Evolutionary conservation across 2,888 invertebrate genomes (phyloP), one percentile per base, ranked within the genome.

Genomic region (Apamea anceps): DNA sequence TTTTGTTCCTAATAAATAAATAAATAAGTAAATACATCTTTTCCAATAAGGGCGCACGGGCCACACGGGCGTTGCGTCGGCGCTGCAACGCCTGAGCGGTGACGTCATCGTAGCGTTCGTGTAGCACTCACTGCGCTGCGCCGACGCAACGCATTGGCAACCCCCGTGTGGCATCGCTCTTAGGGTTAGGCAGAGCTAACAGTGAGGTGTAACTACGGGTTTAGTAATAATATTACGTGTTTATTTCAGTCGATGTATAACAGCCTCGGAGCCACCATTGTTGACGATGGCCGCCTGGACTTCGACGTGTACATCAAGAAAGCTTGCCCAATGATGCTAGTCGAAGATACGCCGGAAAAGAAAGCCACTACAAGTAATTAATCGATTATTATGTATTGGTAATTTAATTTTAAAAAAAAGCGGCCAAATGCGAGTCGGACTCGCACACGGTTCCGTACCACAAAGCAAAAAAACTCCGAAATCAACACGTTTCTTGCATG

Each of bases 271-370:
- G 99, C 99, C 0, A 95, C 98, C 2, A 96, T 99, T 10, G 93
- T 98, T 0, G 98, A 98, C 81, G 97, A 98, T 68, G 98, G 98
- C 13, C 97, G 98, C 12, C 91, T 95, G 3, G 97, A 98, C 81
- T 99, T 99, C 92, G 99, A 99, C 94, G 97, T 97, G 32, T 99
- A 98, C 92, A 96, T 99, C 87, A 99, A 99, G 94, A 97, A 97
- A 88, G 96, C 97, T n/a, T 97, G 97, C 87, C 98, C 98, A 13
- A 97, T 99, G 94, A 97, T 98, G 94, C 95, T 97, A 75, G 97
- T 98, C 0, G 97, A 98, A 77, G 99, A 99, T 88, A 97, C 95
- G 0, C 90, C 86, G 0, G 97, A 98, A 25, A 97, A 97, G 86
- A 98, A 97, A 81, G 98, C 98, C 4, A 97, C 97, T n/a, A 95